Evolutionary conservation across 2,888 invertebrate species (phyloP).

Genomic region (Thymelicus sylvestris): DNA sequence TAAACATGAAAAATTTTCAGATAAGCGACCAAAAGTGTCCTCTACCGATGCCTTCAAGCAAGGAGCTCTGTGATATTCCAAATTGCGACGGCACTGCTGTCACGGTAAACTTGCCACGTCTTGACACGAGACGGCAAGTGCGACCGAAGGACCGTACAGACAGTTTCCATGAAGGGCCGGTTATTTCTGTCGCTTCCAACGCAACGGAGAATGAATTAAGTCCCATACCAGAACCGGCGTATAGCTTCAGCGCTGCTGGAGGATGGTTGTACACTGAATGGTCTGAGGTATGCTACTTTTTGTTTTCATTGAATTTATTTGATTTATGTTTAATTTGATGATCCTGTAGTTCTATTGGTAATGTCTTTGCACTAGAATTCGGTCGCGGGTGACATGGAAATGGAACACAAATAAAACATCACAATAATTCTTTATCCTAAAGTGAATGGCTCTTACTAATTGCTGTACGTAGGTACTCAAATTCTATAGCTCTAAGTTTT

Average conservation of each 20-base stretch:
- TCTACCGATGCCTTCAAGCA: constrained; percentile 75
- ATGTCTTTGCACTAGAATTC: too few relatives aligned
- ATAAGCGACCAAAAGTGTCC: constrained; percentile 80
- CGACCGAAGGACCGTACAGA: constrained; percentile 69
- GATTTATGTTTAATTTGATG: too few relatives aligned
- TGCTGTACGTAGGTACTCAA: too few relatives aligned
- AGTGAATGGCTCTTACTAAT: too few relatives aligned
- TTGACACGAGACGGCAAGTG: constrained; percentile 73
- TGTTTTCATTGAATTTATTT: not conserved
- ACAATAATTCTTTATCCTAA: too few relatives aligned
- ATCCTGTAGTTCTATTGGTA: too few relatives aligned
- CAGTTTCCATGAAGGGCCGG: constrained; percentile 71
- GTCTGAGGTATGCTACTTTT: constrained; percentile 74
- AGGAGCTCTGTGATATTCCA: constrained; percentile 71
- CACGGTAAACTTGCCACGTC: constrained; percentile 60
- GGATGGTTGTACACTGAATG: constrained; percentile 86
- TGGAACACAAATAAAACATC: too few relatives aligned
- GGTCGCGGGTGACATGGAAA: too few relatives aligned
- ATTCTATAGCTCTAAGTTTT: too few relatives aligned
- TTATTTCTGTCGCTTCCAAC: constrained; percentile 67
- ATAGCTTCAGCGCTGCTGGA: constrained; percentile 68
- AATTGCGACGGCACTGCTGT: constrained; percentile 71
- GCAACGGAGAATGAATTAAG: constrained; percentile 63
- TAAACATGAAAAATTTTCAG: constrained; percentile 51
- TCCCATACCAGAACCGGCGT: constrained; percentile 60